phyloP scores from a whole-genome alignment of 2,888 invertebrate genomes.

The Drosophila histrio region DNA sequence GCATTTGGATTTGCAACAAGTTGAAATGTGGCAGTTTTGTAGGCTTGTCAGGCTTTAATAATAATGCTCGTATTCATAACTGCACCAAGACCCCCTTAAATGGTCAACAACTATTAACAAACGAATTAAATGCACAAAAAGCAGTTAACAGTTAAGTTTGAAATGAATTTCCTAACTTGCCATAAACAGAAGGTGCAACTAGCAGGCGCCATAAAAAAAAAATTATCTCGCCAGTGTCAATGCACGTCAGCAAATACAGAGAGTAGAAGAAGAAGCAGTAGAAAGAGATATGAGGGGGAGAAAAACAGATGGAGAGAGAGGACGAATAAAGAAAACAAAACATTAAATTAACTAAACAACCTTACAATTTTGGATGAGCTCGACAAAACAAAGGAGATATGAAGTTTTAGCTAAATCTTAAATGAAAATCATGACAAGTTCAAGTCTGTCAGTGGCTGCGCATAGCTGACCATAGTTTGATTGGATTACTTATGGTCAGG shows the following conservation, averaged over 20 bases:
- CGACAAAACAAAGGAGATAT: constrained; percentile 45
- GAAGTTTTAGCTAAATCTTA: constrained; percentile 4
- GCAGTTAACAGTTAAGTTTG: constrained; percentile 51
- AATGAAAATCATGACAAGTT: constrained; percentile 33
- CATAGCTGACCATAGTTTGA: constrained; percentile 42
- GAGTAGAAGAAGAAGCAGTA: not conserved
- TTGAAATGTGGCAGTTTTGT: constrained; percentile 63
- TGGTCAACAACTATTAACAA: constrained; percentile 41
- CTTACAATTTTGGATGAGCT: constrained; percentile 62
- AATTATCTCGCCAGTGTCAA: constrained; percentile 36
- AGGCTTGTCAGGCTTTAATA: constrained; percentile 66
- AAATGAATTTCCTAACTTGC: constrained; percentile 64
- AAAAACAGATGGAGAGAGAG: too few relatives aligned
- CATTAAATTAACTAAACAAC: constrained; percentile 44
- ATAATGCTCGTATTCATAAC: constrained; percentile 57
- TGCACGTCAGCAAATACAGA: constrained; percentile 16
- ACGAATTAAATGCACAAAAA: constrained; percentile 39
- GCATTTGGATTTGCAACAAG: constrained; percentile 18
- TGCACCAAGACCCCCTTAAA: constrained; percentile 47
- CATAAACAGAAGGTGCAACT: constrained; percentile 53
- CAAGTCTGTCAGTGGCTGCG: constrained; percentile 31
- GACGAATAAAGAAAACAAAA: not conserved
- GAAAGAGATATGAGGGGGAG: not conserved
- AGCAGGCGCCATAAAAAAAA: constrained; percentile 37
- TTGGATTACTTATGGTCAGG: constrained; percentile 30